phyloP scores from a whole-genome alignment of 1,140 invertebrate species.

The Euwallacea fornicatus region DNA sequence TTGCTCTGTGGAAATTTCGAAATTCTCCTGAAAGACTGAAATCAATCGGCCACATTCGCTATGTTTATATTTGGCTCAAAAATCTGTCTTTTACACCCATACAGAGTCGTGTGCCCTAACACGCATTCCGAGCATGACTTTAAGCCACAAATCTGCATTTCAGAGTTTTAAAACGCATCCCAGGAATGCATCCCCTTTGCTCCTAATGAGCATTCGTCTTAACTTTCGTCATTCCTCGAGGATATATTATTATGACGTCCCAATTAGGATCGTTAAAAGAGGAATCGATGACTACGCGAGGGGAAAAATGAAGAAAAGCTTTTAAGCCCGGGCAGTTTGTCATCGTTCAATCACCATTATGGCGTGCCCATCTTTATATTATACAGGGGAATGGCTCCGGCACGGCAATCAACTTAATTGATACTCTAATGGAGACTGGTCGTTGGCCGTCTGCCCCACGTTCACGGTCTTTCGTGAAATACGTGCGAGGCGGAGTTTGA shows the following conservation, averaged over 20 bases:
- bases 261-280: neutral
- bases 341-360: slow-evolving; percentile 23
- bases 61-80: neutral
- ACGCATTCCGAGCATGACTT: slow-evolving; percentile 2
- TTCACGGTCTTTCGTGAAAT: slow-evolving; percentile 29
- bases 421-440: slow-evolving; percentile 38
- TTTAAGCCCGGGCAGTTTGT: slow-evolving; percentile 17
- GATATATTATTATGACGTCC: slow-evolving; percentile 3
- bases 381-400: slow-evolving; percentile 22
- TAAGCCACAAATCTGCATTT: slow-evolving; percentile 4
- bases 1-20: too few species aligned
- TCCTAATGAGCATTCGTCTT: slow-evolving; percentile 10
- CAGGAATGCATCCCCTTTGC: slow-evolving; percentile 2
- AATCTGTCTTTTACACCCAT: neutral
- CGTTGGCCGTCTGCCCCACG: slow-evolving; percentile 22
- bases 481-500: slow-evolving; percentile 28
- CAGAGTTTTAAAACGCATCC: neutral
- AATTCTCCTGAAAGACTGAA: too few species aligned
- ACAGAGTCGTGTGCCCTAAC: neutral
- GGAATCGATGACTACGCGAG: neutral
- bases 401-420: slow-evolving; percentile 37
- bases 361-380: slow-evolving; percentile 25
- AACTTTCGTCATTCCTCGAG: slow-evolving; percentile 9
- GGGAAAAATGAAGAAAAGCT: slow-evolving; percentile 12
- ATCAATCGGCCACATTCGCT: too few species aligned